Conservation (phyloP, 2,888 invertebrate genomes). For the Ceraclea dissimilis region DNA sequence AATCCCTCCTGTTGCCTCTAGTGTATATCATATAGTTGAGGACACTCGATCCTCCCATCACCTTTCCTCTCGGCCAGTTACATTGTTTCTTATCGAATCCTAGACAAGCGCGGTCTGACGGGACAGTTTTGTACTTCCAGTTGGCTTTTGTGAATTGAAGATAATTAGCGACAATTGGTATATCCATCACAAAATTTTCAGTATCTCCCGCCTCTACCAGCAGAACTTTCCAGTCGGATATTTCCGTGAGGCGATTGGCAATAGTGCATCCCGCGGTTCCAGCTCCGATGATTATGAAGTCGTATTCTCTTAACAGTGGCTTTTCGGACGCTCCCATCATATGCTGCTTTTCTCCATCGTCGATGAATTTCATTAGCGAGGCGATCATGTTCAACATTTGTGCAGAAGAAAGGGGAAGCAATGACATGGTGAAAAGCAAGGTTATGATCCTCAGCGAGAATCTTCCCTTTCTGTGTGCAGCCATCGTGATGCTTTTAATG, state of each 20-base stretch:
- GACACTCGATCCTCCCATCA: slow-evolving; percentile 74
- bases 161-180: slow-evolving; percentile 65
- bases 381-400: slow-evolving; percentile 30
- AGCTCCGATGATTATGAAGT: slow-evolving; percentile 72
- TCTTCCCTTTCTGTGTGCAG: not conserved
- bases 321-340: slow-evolving; percentile 46
- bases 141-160: slow-evolving; percentile 65
- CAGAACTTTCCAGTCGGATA: slow-evolving; percentile 58
- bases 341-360: slow-evolving; percentile 46
- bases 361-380: slow-evolving; percentile 47
- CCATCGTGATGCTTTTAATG: not conserved
- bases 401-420: not conserved
- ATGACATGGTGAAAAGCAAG: not conserved
- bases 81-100: slow-evolving; percentile 69
- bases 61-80: slow-evolving; percentile 74
- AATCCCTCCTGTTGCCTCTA: slow-evolving; percentile 62
- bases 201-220: slow-evolving; percentile 66
- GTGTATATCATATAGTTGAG: slow-evolving; percentile 79
- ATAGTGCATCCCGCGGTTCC: slow-evolving; percentile 74
- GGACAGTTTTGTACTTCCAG: slow-evolving; percentile 76
- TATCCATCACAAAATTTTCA: slow-evolving; percentile 67
- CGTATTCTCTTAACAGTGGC: slow-evolving; percentile 52
- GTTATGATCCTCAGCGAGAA: not conserved
- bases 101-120: slow-evolving; percentile 62
- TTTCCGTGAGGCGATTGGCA: slow-evolving; percentile 66